Percentiles rank a stretch among this genome's conserved stretches.
These are phyloP conservation scores for Drosophila sproati DNA, from an alignment of 1,140 invertebrate species.

Conservation along the genomic window DNA sequence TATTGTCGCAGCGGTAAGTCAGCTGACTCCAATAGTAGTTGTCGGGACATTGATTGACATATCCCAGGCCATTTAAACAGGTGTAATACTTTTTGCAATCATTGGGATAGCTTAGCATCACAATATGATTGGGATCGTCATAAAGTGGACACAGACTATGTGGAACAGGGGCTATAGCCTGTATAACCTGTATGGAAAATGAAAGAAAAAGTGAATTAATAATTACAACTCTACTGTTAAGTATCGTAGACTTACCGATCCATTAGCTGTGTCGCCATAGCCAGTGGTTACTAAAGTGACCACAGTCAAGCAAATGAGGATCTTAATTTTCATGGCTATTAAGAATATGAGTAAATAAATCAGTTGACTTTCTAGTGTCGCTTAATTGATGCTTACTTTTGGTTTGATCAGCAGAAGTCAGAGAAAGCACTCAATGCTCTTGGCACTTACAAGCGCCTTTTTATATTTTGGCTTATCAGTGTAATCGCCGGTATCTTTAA, in stretches of 20 bases:
- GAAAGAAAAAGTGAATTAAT: too few relatives aligned
- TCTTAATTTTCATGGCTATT: slow-evolving; percentile 6
- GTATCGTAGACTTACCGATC: slow-evolving; percentile 5
- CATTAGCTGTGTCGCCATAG: not conserved
- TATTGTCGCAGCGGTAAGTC: slow-evolving; percentile 56
- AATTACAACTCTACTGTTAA: slow-evolving; percentile 1
- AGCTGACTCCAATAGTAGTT: slow-evolving; percentile 62
- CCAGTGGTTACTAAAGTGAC: not conserved
- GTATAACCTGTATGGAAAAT: not conserved
- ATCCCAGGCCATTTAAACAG: slow-evolving; percentile 40
- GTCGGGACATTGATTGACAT: slow-evolving; percentile 46
- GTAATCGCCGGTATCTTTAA: not conserved
- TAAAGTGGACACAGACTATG: slow-evolving; percentile 37
- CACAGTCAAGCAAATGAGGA: slow-evolving; percentile 7
- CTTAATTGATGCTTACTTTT: slow-evolving; percentile 3
- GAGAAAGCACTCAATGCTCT: slow-evolving; percentile 7
- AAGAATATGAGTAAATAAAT: not conserved
- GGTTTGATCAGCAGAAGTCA: not conserved
- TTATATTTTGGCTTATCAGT: slow-evolving; percentile 30
- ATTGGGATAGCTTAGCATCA: slow-evolving; percentile 42
- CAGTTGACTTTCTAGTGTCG: not conserved
- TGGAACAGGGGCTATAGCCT: not conserved
- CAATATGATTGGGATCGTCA: slow-evolving; percentile 55
- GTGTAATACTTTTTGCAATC: slow-evolving; percentile 63
- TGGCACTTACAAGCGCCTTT: not conserved